A percentile compares a stretch with the other conserved stretches of the same genome.
Evolutionary conservation across 2,113 vertebrate genomes (phyloP).

Genomic region (Erythrocercus mccallii): DNA sequence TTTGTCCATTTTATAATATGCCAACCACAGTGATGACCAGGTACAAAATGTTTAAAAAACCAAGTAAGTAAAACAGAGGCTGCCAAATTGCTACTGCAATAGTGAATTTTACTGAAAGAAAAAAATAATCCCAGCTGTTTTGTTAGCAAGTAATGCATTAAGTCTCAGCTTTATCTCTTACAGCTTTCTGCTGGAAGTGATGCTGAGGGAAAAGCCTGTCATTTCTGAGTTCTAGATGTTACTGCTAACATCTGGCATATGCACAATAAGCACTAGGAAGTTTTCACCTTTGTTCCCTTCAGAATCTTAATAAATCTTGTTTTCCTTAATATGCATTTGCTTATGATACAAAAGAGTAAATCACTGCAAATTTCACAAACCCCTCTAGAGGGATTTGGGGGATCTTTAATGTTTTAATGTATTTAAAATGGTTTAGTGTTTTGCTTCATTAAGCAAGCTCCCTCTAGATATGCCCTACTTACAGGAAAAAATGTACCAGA

Average conservation of each 20-base stretch:
- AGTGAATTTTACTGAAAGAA: not conserved
- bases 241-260: not conserved
- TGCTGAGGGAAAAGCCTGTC: slow-evolving; percentile 5
- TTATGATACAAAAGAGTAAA: slow-evolving; percentile 23
- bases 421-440: slow-evolving; percentile 66
- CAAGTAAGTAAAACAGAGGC: not conserved
- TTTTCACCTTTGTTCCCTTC: not conserved
- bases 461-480: slow-evolving; percentile 65
- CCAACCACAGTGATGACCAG: not conserved
- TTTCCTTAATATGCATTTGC: slow-evolving; percentile 26
- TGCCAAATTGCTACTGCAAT: not conserved
- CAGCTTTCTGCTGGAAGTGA: slow-evolving; percentile 34
- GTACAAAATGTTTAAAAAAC: not conserved
- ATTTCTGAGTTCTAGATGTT: not conserved
- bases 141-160: slow-evolving; percentile 1
- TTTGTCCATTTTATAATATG: not conserved
- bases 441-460: slow-evolving; percentile 70
- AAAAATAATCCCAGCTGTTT: not conserved
- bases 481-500: slow-evolving; percentile 38
- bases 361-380: slow-evolving; percentile 19
- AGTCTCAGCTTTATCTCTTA: slow-evolving; percentile 21
- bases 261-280: not conserved
- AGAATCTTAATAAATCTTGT: not conserved
- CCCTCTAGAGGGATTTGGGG: not conserved
- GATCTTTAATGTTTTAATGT: slow-evolving; percentile 56